Conservation (phyloP, 2,113 vertebrate species). For the Sander lucioperca region DNA sequence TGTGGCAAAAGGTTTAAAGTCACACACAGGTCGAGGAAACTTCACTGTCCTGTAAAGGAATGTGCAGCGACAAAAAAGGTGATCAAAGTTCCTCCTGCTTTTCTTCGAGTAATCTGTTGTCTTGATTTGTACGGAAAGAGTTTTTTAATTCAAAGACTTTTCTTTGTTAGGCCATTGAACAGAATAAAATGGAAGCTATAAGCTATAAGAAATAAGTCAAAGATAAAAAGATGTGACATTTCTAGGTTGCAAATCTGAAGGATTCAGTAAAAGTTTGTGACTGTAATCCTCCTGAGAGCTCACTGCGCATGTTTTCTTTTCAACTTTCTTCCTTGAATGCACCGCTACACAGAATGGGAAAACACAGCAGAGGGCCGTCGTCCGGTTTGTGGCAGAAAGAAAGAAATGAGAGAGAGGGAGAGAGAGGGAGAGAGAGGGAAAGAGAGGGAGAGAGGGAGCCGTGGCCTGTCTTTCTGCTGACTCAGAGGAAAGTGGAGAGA, state of each 20-base stretch:
- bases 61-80: conserved; percentile 10
- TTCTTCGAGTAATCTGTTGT: not conserved
- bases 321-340: conserved; percentile 22
- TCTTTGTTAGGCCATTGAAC: not conserved
- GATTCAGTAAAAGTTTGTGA: not conserved
- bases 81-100: not conserved
- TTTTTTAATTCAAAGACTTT: not conserved
- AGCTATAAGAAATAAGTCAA: not conserved
- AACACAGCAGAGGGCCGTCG: not conserved
- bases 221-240: not conserved
- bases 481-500: conserved; percentile 78
- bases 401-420: not conserved
- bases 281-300: conserved; percentile 21
- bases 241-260: too few species aligned
- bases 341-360: conserved; percentile 11
- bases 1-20: conserved; percentile 13
- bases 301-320: not conserved
- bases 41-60: conserved; percentile 47
- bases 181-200: not conserved
- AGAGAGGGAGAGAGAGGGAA: not conserved
- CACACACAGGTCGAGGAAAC: conserved; percentile 14
- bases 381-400: conserved; percentile 26
- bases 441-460: conserved; percentile 29
- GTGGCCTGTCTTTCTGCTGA: conserved; percentile 74
- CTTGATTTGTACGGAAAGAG: not conserved